A percentile compares a stretch with the other conserved stretches of the same genome.
Conservation (phyloP, 2,888 invertebrate species). For the Macrosiphum euphorbiae region DNA sequence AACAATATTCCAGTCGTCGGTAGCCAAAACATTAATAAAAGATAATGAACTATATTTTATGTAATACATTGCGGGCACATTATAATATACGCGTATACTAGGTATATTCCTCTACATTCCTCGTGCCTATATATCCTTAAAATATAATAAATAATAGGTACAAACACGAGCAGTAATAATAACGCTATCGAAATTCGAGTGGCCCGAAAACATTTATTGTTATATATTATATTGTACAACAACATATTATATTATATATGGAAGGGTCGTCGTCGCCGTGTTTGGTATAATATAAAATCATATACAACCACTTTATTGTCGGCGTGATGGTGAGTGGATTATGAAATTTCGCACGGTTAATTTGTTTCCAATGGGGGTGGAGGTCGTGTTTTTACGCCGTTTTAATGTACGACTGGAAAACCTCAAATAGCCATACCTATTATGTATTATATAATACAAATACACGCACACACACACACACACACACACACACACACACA, state of each 20-base stretch:
- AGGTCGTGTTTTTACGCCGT: constrained; percentile 38
- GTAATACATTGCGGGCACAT: not conserved
- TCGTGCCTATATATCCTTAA: not conserved
- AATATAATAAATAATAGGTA: not conserved
- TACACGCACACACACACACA: not conserved
- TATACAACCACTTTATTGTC: constrained; percentile 17
- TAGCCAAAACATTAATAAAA: constrained; percentile 41
- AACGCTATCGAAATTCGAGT: constrained; percentile 15
- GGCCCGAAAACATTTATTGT: not conserved
- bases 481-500: not conserved
- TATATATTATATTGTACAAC: not conserved
- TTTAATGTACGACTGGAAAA: constrained; percentile 27
- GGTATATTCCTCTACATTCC: not conserved
- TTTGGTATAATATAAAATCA: constrained; percentile 6
- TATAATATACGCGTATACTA: not conserved
- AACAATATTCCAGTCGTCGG: not conserved
- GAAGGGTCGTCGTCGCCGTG: not conserved
- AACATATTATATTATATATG: not conserved
- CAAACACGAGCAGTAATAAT: not conserved
- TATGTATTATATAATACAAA: constrained; percentile 24
- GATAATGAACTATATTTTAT: not conserved
- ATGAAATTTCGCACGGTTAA: constrained; percentile 59
- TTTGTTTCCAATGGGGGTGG: constrained; percentile 36
- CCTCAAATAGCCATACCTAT: not conserved
- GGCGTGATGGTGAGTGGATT: constrained; percentile 40